Evolutionary conservation across 1,140 invertebrate species (phyloP), one percentile per base, ranked within the genome.

Genomic region (Pogonus chalceus): DNA sequence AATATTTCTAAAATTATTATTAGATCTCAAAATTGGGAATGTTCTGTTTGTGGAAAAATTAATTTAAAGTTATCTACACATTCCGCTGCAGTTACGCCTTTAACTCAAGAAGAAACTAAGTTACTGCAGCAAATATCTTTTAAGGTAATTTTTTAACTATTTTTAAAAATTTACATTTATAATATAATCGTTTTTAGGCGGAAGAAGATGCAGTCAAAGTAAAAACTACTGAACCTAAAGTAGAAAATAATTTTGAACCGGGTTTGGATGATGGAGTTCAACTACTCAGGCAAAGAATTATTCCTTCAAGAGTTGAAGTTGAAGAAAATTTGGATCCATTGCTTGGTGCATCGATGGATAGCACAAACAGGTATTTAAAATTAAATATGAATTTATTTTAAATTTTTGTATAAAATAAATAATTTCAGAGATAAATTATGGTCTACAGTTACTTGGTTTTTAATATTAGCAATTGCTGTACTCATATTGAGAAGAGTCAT

Each of bases 31-130:
- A 68, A 57, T 43, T 84, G 79, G 79, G 67, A 72, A 31, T 85
- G 82, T 63, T 56, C 71, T 12, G 67, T 69, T 18, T 84, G 82
- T 75, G 83, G 83, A 7, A 72, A 73, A 58, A 75, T 78, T 53
- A 57, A 67, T 16, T 62, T 69, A 23, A 70, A 76, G 16, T 61
- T 82, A 4, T 69, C 71, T n/a, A 65, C 35, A 39, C 49, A 26
- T 12, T 56, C 56, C 23, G 58, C 71, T 18, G 66, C 70, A 52
- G 57, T 57, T 7, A 51, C 53, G 23, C 69, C 71, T 1, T 60
- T 75, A 9, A 75, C 76, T 23, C 69, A 75, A 51, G 76, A 79
- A 60, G 76, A 77, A 56, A 59, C 56, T 35, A 58, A 57, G 18
- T 54, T 70, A 49, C 53, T 70, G 2, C 43, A 68, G 51, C 64